Evolutionary conservation across 2,113 vertebrate species (phyloP).

Genomic region (Urocynchramus pylzowi): DNA sequence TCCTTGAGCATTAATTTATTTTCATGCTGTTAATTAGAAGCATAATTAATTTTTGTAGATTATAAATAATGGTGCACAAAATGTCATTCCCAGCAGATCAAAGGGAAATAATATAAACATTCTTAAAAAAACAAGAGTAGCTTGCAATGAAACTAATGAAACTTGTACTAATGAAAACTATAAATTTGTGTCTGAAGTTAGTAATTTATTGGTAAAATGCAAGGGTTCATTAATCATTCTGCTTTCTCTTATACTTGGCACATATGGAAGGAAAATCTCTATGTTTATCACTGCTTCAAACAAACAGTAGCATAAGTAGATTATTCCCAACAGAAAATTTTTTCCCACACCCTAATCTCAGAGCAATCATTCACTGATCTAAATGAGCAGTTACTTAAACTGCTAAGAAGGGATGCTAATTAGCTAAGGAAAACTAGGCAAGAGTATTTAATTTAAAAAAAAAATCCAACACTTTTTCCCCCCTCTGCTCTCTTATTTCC

Average conservation of each 20-base stretch:
- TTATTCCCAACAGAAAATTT: conserved; percentile 87
- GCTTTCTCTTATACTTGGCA: conserved; percentile 80
- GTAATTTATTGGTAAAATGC: conserved; percentile 71
- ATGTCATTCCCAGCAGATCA: conserved; percentile 71
- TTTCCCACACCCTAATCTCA: conserved; percentile 82
- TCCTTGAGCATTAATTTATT: conserved; percentile 78
- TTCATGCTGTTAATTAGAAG: conserved; percentile 78
- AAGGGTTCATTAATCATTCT: conserved; percentile 83
- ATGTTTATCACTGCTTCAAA: conserved; percentile 87
- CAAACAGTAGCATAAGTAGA: conserved; percentile 82
- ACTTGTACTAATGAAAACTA: conserved; percentile 50
- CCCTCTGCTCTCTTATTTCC: not conserved
- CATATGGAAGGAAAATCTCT: conserved; percentile 80
- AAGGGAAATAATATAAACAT: conserved; percentile 71
- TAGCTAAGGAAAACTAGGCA: conserved; percentile 77
- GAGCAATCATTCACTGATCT: conserved; percentile 87
- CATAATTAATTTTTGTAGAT: conserved; percentile 80
- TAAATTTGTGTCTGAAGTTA: conserved; percentile 67
- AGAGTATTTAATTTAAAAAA: conserved; percentile 63
- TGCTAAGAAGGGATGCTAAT: conserved; percentile 83
- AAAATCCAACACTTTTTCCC: not conserved
- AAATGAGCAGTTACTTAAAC: conserved; percentile 92
- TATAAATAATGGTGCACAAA: conserved; percentile 76
- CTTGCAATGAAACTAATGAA: conserved; percentile 39
- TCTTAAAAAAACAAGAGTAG: conserved; percentile 52